Evolutionary conservation across 2,888 invertebrate species (phyloP).

Genomic region (Tryphoninae sp.): DNA sequence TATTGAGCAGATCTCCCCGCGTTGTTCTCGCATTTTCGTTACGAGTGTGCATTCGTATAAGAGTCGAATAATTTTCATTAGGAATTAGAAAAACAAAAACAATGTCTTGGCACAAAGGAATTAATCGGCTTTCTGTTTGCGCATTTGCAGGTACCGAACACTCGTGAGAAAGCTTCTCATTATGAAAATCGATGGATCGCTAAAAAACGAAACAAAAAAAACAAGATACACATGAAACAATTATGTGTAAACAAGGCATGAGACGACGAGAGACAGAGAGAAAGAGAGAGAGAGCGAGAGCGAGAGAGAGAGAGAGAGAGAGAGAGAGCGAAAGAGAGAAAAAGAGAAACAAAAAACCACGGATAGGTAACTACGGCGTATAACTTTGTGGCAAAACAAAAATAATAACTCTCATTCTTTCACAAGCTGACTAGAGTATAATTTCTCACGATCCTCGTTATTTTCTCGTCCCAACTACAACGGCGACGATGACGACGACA

Average conservation of each 20-base stretch:
- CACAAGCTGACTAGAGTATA: slow-evolving; percentile 23
- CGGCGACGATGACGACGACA: slow-evolving; percentile 3
- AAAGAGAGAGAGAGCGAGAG: background rate
- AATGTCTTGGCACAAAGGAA: slow-evolving; percentile 22
- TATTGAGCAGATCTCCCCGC: too few species aligned
- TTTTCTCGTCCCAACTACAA: slow-evolving; percentile 18
- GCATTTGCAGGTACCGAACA: slow-evolving; percentile 53
- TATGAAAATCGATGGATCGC: slow-evolving; percentile 48
- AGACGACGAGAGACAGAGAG: slow-evolving; percentile 16
- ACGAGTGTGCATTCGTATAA: slow-evolving; percentile 4
- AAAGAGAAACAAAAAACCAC: slow-evolving; percentile 13
- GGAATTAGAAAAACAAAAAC: background rate
- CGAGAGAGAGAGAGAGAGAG: background rate
- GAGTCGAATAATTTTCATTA: slow-evolving; percentile 13
- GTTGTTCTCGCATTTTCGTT: background rate
- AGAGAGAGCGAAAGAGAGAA: background rate
- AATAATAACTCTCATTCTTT: slow-evolving; percentile 14
- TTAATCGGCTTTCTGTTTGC: slow-evolving; percentile 52
- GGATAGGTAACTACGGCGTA: slow-evolving; percentile 22
- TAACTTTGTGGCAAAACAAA: slow-evolving; percentile 23
- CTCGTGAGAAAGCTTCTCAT: slow-evolving; percentile 56
- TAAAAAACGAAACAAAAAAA: slow-evolving; percentile 13
- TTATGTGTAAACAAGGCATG: slow-evolving; percentile 39
- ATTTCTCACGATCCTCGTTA: slow-evolving; percentile 6
- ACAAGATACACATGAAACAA: slow-evolving; percentile 37